Conservation (phyloP, 2,888 invertebrate species). For the Chamaedrilus cognettii region DNA sequence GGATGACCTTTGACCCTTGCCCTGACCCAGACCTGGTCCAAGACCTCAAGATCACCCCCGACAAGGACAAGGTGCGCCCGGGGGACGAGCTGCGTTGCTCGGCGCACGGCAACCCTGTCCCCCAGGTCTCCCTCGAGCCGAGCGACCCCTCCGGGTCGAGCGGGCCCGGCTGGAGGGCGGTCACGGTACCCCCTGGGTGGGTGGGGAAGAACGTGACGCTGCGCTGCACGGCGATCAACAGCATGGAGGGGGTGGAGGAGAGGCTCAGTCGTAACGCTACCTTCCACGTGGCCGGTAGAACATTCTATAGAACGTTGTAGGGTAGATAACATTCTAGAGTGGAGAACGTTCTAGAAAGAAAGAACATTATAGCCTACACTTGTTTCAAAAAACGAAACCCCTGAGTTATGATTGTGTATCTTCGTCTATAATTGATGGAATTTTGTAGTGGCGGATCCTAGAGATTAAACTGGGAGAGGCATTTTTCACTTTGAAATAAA, state of each 20-base stretch:
- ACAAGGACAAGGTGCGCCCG: not conserved
- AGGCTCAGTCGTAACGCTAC: slow-evolving; percentile 52
- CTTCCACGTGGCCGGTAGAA: not conserved
- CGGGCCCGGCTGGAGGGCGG: slow-evolving; percentile 12
- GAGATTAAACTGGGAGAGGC: no score
- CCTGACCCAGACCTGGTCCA: slow-evolving; percentile 11
- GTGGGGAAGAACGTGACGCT: slow-evolving; percentile 4
- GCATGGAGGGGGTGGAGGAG: slow-evolving; percentile 6
- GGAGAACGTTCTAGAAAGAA: no score
- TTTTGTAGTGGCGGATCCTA: no score
- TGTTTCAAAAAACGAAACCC: no score
- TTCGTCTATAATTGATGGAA: no score
- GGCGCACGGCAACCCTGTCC: slow-evolving; percentile 33
- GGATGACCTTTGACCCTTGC: no score
- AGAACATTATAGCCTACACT: no score
- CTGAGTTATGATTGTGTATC: no score
- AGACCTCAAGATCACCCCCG: slow-evolving; percentile 10
- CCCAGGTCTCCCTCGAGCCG: slow-evolving; percentile 59
- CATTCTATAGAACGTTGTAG: no score
- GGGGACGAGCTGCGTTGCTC: slow-evolving; percentile 18
- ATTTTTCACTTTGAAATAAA: no score
- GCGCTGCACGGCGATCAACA: slow-evolving; percentile 5
- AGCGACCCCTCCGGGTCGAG: not conserved
- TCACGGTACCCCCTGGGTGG: not conserved
- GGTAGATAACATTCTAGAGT: no score